Conservation (phyloP, 1,140 invertebrate genomes). For the Campoletis sonorensis region DNA sequence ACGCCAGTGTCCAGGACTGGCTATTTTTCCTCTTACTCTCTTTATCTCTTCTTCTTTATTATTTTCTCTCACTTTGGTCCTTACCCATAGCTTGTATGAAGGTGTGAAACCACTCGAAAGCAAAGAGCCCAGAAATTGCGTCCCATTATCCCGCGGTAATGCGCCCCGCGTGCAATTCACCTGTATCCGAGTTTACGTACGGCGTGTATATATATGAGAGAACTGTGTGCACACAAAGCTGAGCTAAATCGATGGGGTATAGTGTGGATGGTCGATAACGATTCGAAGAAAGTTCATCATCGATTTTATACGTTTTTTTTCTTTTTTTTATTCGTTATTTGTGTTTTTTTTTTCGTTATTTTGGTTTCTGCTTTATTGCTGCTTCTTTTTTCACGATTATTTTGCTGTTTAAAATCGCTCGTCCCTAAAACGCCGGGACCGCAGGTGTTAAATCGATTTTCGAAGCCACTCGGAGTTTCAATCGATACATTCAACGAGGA, state of each 20-base stretch:
- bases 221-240: background rate
- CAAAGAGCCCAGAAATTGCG: constrained; percentile 76
- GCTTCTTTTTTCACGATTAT: constrained; percentile 3
- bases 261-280: constrained; percentile 61
- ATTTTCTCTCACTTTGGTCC: background rate
- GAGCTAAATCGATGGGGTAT: background rate
- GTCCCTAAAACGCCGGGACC: background rate
- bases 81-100: constrained; percentile 56
- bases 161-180: constrained; percentile 62
- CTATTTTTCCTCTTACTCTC: background rate
- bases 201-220: background rate
- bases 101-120: constrained; percentile 76
- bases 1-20: constrained; percentile 6
- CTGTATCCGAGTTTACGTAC: constrained; percentile 1
- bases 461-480: background rate
- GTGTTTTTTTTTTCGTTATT: constrained; percentile 15
- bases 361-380: too few relatives aligned
- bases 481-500: background rate
- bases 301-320: constrained; percentile 37
- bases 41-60: background rate
- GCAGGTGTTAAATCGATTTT: constrained; percentile 41
- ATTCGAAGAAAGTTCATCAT: constrained; percentile 67
- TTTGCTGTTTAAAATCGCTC: background rate
- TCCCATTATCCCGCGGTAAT: constrained; percentile 73
- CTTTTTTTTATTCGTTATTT: background rate